phyloP scores from a whole-genome alignment of 1,140 invertebrate genomes.

The Drosophila biarmipes region DNA sequence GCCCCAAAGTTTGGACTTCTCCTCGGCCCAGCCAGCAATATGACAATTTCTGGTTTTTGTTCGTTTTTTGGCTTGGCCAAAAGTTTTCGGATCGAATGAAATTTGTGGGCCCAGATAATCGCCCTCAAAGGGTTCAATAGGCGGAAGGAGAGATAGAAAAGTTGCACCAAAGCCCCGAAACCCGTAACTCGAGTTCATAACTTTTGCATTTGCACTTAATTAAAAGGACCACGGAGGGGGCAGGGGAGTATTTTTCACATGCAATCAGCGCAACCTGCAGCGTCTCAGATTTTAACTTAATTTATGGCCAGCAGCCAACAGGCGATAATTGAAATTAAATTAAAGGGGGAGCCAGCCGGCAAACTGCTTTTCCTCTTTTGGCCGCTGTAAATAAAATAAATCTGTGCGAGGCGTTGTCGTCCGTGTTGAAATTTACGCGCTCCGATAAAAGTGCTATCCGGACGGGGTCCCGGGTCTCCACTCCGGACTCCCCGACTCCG shows the following conservation, averaged over 20 bases:
- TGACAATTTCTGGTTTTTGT: conserved; percentile 6
- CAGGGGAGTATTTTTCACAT: conserved; percentile 58
- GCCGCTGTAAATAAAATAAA: conserved; percentile 75
- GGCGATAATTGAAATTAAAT: conserved; percentile 83
- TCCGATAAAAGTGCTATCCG: conserved; percentile 59
- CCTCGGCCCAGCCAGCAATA: conserved; percentile 14
- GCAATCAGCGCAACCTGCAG: conserved; percentile 60
- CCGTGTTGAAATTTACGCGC: conserved; percentile 66
- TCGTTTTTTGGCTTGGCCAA: conserved; percentile 14
- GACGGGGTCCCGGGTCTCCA: background rate
- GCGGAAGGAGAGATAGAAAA: conserved; percentile 41
- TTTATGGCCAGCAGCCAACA: conserved; percentile 73
- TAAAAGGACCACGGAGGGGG: conserved; percentile 49
- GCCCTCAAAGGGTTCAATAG: conserved; percentile 60
- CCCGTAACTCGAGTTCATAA: conserved; percentile 35
- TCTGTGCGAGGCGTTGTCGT: conserved; percentile 59
- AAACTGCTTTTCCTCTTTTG: conserved; percentile 35
- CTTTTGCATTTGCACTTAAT: conserved; percentile 60
- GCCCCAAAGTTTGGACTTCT: conserved; percentile 29
- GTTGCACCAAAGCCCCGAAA: background rate
- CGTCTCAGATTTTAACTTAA: conserved; percentile 62
- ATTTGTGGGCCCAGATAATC: conserved; percentile 13
- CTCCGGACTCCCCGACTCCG: background rate
- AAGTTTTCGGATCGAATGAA: conserved; percentile 20
- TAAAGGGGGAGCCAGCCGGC: conserved; percentile 38